These are phyloP conservation scores for Alces alces DNA, from an alignment of 2,113 vertebrate genomes.

Conservation along the genomic window DNA sequence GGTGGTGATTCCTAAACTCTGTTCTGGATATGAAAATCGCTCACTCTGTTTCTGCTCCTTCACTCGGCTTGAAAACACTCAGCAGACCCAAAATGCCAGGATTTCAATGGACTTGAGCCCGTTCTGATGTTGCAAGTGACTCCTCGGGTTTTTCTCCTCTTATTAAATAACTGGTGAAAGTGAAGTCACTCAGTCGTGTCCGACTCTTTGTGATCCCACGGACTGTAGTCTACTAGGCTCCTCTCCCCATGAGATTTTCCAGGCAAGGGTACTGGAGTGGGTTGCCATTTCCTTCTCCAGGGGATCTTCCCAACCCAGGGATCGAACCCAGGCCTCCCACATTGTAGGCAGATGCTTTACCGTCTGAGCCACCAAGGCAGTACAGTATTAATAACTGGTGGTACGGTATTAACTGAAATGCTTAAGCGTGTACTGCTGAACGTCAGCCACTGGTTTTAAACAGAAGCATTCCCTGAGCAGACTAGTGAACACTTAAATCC, in stretches of 20 bases:
- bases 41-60: neutral
- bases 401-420: slow-evolving; percentile 28
- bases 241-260: too few relatives aligned
- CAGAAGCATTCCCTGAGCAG: neutral
- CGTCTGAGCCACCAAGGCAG: too few relatives aligned
- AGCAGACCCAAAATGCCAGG: slow-evolving; percentile 27
- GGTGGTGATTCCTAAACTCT: neutral
- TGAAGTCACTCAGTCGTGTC: too few relatives aligned
- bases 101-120: neutral
- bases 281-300: too few relatives aligned
- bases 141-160: neutral
- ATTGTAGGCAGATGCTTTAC: too few relatives aligned
- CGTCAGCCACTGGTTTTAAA: slow-evolving; percentile 14
- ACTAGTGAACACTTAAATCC: neutral
- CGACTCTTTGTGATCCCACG: too few relatives aligned
- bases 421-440: neutral
- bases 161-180: neutral
- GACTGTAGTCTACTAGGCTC: too few relatives aligned
- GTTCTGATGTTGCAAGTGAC: neutral
- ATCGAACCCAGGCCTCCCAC: too few relatives aligned
- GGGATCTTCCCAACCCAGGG: too few relatives aligned
- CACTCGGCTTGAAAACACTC: neutral
- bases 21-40: neutral
- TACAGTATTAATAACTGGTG: neutral
- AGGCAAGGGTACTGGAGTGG: too few relatives aligned